These are phyloP conservation scores for Erebia aethiops DNA, from an alignment of 2,888 invertebrate species.

Conservation along the genomic window DNA sequence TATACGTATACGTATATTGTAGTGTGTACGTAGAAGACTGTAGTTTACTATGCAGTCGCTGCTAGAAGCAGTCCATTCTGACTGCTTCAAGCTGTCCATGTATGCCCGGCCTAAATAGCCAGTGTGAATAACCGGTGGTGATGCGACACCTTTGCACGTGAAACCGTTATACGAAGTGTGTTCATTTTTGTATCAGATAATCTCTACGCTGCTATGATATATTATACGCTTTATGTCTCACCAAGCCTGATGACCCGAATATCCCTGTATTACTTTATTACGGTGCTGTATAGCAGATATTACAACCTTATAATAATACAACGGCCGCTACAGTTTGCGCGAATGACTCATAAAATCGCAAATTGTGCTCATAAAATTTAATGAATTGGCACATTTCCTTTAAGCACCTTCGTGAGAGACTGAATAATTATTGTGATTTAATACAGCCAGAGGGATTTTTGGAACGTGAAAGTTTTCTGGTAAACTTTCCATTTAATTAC, in stretches of 20 bases:
- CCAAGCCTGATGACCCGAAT: background rate
- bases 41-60: too few relatives aligned
- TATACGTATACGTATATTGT: too few relatives aligned
- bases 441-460: slow-evolving; percentile 16
- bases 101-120: too few relatives aligned
- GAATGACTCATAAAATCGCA: slow-evolving; percentile 35
- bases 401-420: slow-evolving; percentile 19
- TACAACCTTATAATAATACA: slow-evolving; percentile 27
- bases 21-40: too few relatives aligned
- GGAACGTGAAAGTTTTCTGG: background rate
- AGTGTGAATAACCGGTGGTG: too few relatives aligned
- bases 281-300: slow-evolving; percentile 12
- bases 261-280: slow-evolving; percentile 10
- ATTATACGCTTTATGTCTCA: background rate
- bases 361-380: slow-evolving; percentile 38
- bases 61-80: too few relatives aligned
- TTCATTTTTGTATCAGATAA: too few relatives aligned
- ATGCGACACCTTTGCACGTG: too few relatives aligned
- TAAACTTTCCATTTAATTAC: background rate
- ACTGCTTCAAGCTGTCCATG: too few relatives aligned
- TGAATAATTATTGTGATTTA: slow-evolving; percentile 25
- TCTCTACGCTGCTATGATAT: too few relatives aligned
- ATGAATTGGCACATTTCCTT: slow-evolving; percentile 35
- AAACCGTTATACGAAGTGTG: too few relatives aligned
- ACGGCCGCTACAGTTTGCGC: slow-evolving; percentile 20